A percentile compares a stretch with the other conserved stretches of the same genome.
These are phyloP conservation scores for Etheostoma spectabile DNA, from an alignment of 2,113 vertebrate genomes.

Conservation along the genomic window DNA sequence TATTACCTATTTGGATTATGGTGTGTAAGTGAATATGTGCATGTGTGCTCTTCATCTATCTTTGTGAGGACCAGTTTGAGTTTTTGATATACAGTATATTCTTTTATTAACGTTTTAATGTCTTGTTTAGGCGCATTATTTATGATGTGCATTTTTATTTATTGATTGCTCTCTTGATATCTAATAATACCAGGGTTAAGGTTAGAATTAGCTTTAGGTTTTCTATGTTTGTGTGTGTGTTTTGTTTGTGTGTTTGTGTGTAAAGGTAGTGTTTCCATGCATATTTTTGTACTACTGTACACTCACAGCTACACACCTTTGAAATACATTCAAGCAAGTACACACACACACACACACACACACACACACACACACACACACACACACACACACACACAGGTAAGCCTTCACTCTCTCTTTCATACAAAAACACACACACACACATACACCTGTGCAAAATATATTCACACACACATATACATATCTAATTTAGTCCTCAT, in stretches of 20 bases:
- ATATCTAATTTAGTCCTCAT: slow-evolving; percentile 44
- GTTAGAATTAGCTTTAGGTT: neutral
- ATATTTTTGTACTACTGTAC: slow-evolving; percentile 9
- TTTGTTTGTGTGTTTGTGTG: neutral
- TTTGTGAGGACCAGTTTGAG: slow-evolving; percentile 1
- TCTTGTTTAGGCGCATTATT: neutral
- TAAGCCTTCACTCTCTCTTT: slow-evolving; percentile 17
- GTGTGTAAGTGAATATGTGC: neutral
- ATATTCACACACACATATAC: slow-evolving; percentile 20
- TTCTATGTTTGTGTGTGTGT: too few relatives aligned
- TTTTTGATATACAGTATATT: neutral
- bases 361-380: slow-evolving; percentile 20
- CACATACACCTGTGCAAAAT: slow-evolving; percentile 11
- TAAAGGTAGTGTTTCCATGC: slow-evolving; percentile 1
- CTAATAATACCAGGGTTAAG: neutral
- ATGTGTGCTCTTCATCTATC: neutral
- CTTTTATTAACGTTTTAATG: neutral
- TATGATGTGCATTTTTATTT: neutral
- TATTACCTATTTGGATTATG: slow-evolving; percentile 20
- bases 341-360: slow-evolving; percentile 20
- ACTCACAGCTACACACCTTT: slow-evolving; percentile 7
- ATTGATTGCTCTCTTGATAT: neutral
- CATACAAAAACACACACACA: slow-evolving; percentile 25
- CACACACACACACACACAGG: slow-evolving; percentile 7
- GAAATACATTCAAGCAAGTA: slow-evolving; percentile 37